Evolutionary conservation across 2,113 vertebrate species (phyloP).

Genomic region (Myrmophylax atrothorax): DNA sequence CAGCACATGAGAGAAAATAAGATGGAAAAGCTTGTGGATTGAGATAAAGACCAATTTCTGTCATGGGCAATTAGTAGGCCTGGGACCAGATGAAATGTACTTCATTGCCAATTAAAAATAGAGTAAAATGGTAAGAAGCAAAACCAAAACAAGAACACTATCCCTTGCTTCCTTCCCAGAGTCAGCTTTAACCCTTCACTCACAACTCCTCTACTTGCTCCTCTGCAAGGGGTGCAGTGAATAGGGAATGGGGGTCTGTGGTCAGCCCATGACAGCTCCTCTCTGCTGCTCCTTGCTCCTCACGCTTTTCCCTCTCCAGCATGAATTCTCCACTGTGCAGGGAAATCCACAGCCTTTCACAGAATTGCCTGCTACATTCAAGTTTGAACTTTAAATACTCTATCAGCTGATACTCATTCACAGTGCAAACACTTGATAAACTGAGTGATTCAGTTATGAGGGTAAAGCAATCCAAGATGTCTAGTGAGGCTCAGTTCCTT

Average conservation of each 20-base stretch:
- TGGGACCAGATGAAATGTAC: background rate
- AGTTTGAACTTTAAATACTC: background rate
- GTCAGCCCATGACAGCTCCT: background rate
- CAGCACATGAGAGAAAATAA: background rate
- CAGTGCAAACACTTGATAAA: accelerated
- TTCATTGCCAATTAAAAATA: background rate
- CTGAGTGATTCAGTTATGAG: background rate
- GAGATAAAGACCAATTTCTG: background rate
- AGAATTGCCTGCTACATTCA: background rate
- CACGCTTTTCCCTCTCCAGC: background rate
- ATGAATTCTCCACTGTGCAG: background rate
- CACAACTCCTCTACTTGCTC: background rate
- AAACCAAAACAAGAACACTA: background rate
- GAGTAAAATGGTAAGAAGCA: background rate
- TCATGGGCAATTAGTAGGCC: background rate
- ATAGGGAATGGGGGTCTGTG: background rate
- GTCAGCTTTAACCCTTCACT: background rate
- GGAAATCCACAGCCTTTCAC: background rate
- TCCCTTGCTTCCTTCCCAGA: background rate
- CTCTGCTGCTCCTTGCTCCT: background rate
- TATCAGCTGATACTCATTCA: background rate
- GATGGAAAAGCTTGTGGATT: background rate
- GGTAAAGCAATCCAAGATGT: background rate
- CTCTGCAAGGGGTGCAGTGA: accelerated
- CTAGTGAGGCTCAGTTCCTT: background rate